Evolutionary conservation across 1,140 invertebrate genomes (phyloP).

Genomic region (Zaprionus davidi): DNA sequence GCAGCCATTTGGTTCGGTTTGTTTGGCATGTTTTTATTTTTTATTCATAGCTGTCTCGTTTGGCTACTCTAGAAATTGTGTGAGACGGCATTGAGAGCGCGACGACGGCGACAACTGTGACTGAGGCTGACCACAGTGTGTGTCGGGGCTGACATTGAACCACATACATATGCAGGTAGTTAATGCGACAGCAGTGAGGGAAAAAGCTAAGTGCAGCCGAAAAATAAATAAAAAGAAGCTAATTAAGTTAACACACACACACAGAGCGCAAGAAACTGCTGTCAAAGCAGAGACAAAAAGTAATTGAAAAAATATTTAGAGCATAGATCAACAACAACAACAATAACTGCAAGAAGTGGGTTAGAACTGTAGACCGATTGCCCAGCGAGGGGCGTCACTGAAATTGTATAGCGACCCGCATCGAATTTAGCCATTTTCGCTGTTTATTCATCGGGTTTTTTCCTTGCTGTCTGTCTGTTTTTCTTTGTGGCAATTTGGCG

Average conservation of each 20-base stretch:
- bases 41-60: conserved; percentile 46
- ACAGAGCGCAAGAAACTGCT: conserved; percentile 31
- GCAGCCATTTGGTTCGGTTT: conserved; percentile 46
- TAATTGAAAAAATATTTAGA: conserved; percentile 50
- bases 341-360: conserved; percentile 24
- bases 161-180: conserved; percentile 40
- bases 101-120: conserved; percentile 43
- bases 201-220: conserved; percentile 34
- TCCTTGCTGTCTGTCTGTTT: neutral
- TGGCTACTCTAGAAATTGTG: conserved; percentile 65
- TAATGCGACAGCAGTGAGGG: neutral
- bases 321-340: conserved; percentile 27
- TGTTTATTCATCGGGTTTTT: conserved; percentile 11
- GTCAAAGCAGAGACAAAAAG: conserved; percentile 27
- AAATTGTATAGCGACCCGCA: conserved; percentile 41
- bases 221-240: conserved; percentile 29
- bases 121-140: conserved; percentile 64
- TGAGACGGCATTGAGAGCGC: conserved; percentile 73
- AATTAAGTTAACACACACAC: conserved; percentile 35
- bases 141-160: conserved; percentile 68
- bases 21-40: conserved; percentile 24
- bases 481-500: conserved; percentile 21
- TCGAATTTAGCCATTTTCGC: conserved; percentile 29
- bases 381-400: neutral
- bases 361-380: conserved; percentile 32